phyloP scores from a whole-genome alignment of 2,797 vertebrate genomes.

The Scyliorhinus canicula region DNA sequence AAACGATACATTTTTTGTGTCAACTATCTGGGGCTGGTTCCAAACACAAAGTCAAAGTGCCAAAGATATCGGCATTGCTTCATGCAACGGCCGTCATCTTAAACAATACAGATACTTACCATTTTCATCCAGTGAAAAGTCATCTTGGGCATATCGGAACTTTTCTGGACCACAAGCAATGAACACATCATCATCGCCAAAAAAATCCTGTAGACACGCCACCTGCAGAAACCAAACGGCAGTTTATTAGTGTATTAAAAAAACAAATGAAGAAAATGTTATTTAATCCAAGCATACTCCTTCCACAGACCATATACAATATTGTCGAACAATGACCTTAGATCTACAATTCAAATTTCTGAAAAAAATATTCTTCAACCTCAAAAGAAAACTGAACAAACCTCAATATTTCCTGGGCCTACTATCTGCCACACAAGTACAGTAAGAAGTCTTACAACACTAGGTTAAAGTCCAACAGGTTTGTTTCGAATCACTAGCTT shows the following conservation, averaged over 20 bases:
- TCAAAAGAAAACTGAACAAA: background rate
- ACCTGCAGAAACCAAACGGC: constrained; percentile 62
- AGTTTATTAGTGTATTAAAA: background rate
- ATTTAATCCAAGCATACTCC: background rate
- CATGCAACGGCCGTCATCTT: background rate
- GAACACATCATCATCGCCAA: constrained; percentile 94
- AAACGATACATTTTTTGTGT: background rate
- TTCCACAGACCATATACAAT: background rate
- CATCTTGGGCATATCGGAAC: constrained; percentile 96
- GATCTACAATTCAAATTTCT: background rate
- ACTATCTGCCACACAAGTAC: too few species aligned
- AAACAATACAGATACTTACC: constrained; percentile 58
- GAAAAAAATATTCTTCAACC: background rate
- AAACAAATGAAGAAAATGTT: background rate
- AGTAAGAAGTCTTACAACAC: too few species aligned
- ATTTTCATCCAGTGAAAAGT: constrained; percentile 94
- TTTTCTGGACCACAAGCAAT: constrained; percentile 98
- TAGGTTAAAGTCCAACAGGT: too few species aligned
- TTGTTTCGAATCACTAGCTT: too few species aligned
- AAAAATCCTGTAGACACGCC: constrained; percentile 96
- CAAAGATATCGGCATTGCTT: background rate
- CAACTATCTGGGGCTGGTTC: background rate
- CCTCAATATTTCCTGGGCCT: background rate
- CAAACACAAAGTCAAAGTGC: background rate
- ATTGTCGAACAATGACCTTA: background rate